Conservation (phyloP, 2,888 invertebrate genomes). For the Pseudococcus jackbeardsleyi region DNA sequence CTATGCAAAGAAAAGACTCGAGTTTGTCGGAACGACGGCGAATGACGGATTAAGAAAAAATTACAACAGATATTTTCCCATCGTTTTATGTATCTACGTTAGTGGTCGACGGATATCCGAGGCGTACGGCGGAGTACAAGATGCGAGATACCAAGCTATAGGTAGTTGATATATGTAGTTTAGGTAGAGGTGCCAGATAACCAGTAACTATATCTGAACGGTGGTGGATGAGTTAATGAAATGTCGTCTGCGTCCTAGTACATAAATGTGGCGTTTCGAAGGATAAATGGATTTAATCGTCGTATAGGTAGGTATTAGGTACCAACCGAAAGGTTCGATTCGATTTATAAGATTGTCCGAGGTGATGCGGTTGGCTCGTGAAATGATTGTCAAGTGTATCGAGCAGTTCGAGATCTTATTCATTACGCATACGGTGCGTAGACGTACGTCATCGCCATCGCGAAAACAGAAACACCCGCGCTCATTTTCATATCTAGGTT, state of each 20-base stretch:
- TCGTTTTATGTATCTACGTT: background rate
- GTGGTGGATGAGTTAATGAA: constrained; percentile 10
- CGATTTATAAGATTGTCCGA: background rate
- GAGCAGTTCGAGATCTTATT: background rate
- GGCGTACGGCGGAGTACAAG: background rate
- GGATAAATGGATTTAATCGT: constrained; percentile 21
- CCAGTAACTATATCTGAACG: background rate
- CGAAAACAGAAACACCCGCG: too few relatives aligned
- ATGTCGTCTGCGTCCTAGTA: constrained; percentile 16
- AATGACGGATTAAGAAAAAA: constrained; percentile 12
- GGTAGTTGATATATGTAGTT: background rate
- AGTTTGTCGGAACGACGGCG: background rate
- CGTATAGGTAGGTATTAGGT: background rate
- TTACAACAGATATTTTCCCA: background rate
- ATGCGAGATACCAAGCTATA: background rate
- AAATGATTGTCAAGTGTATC: background rate
- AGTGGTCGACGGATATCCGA: too few relatives aligned
- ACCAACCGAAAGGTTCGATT: background rate
- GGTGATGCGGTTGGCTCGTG: background rate
- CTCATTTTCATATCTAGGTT: too few relatives aligned
- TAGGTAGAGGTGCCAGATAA: background rate
- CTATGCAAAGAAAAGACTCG: background rate
- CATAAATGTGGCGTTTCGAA: background rate
- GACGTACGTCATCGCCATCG: too few relatives aligned
- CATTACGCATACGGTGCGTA: too few relatives aligned